A percentile compares a stretch with the other conserved stretches of the same genome.
Evolutionary conservation across 2,113 vertebrate species (phyloP).

Genomic region (Dromas ardeola): DNA sequence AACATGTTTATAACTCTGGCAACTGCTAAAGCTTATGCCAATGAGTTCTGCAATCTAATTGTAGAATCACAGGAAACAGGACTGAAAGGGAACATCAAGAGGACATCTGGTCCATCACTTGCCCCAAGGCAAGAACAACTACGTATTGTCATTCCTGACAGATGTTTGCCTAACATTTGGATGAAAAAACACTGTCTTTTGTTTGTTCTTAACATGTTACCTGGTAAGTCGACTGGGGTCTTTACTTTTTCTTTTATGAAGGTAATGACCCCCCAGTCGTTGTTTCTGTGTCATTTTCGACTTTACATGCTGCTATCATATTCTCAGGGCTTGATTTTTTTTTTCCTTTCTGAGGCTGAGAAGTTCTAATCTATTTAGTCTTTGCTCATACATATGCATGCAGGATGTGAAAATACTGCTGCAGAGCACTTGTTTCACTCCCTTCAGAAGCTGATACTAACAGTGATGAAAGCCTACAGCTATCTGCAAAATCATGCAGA

Average conservation of each 20-base stretch:
- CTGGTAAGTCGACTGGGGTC: background rate
- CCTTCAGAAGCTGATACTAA: background rate
- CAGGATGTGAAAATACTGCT: background rate
- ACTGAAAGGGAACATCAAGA: background rate
- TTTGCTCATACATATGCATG: background rate
- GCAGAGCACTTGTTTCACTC: background rate
- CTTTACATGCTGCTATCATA: background rate
- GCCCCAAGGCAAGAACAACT: background rate
- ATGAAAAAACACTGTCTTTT: background rate
- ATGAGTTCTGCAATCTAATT: background rate
- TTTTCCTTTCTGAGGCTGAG: background rate
- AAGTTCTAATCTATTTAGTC: background rate
- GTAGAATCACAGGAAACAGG: background rate
- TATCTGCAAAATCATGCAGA: background rate
- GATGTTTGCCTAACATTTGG: background rate
- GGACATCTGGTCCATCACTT: background rate
- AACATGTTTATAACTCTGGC: rapidly evolving
- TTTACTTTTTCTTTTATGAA: no score
- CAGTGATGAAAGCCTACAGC: background rate
- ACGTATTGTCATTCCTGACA: background rate
- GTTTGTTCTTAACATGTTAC: background rate
- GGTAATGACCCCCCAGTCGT: rapidly evolving
- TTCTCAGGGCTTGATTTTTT: background rate
- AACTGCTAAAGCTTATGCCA: background rate
- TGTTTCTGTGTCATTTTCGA: background rate